Evolutionary conservation across 2,113 vertebrate genomes (phyloP), one percentile per base, ranked within the genome.

Genomic region (Nothobranchius furzeri): DNA sequence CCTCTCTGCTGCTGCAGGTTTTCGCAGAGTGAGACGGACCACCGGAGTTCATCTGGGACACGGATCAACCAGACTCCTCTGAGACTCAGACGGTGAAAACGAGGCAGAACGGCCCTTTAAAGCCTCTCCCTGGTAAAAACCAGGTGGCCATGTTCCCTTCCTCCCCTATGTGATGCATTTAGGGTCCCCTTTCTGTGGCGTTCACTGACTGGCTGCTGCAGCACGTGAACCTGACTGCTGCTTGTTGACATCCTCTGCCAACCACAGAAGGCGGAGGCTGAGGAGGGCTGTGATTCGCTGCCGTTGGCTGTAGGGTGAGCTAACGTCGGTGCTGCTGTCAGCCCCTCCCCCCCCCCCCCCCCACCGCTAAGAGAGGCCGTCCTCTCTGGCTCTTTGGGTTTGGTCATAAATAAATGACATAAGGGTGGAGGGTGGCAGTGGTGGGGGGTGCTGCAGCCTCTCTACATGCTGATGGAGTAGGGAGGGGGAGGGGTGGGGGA

Each of bases 221-320:
- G 37, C 64, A 65, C 57, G 37, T 69, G 56, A 63, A 75, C 7
- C 9, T 2, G 0, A 2, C 14, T 5, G 11, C 52, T 51, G 58
- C 54, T 71, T 36, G 30, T 60, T 45, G 47, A 70, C 65, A 67
- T 35, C 6, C 10, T 52, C 52, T 17, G 57, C 76, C 76, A 77
- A 80, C 78, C 6, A 17, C 17, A 64, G 17, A 17, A 52, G 49
- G 11, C 10, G 49, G 53, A 66, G 64, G 71, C 47, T 51, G 77
- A 58, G 25, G 51, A 53, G 37, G 17, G n/a, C 65, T 3, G 10
- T 68, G 78, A 86, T 81, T 83, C 78, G 81, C 69, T 68, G 66
- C 17, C 2, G 58, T 53, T 36, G 17, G 30, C 42, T 63, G 79
- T 64, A 72, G 77, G 70, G 70, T 82, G 76, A 82, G 73, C 24